Conservation (phyloP, 2,797 vertebrate species). For the Alcedo quadribrachys region DNA sequence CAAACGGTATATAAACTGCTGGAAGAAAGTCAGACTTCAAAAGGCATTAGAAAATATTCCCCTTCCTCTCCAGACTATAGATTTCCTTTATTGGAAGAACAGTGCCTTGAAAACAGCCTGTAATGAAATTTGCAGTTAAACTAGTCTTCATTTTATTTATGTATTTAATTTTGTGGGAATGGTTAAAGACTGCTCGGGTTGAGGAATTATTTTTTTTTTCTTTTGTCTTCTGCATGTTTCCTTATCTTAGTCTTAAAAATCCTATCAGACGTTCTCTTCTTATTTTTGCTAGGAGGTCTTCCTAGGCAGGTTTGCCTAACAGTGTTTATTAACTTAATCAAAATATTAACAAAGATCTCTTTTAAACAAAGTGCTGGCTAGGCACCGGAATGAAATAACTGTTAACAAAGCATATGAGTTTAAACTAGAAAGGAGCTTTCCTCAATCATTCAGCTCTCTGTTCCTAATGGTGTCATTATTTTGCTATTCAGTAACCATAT, state of each 20-base stretch:
- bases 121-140: conserved; percentile 44
- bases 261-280: background rate
- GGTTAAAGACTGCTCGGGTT: background rate
- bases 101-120: conserved; percentile 15
- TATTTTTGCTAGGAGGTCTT: conserved; percentile 35
- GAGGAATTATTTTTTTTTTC: background rate
- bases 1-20: background rate
- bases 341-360: conserved; percentile 61
- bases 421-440: conserved; percentile 18
- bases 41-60: background rate
- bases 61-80: conserved; percentile 1
- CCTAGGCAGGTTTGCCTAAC: conserved; percentile 31
- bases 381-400: conserved; percentile 33
- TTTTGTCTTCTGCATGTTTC: background rate
- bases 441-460: background rate
- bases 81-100: conserved; percentile 36
- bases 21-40: conserved; percentile 7
- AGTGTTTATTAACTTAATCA: conserved; percentile 59
- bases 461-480: background rate
- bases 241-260: background rate
- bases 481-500: background rate
- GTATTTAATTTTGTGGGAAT: conserved; percentile 35
- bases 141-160: conserved; percentile 51
- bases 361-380: conserved; percentile 57
- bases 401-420: conserved; percentile 33